Evolutionary conservation across 2,113 vertebrate species (phyloP), one percentile per base, ranked within the genome.

Genomic region (Triplophysa rosa): DNA sequence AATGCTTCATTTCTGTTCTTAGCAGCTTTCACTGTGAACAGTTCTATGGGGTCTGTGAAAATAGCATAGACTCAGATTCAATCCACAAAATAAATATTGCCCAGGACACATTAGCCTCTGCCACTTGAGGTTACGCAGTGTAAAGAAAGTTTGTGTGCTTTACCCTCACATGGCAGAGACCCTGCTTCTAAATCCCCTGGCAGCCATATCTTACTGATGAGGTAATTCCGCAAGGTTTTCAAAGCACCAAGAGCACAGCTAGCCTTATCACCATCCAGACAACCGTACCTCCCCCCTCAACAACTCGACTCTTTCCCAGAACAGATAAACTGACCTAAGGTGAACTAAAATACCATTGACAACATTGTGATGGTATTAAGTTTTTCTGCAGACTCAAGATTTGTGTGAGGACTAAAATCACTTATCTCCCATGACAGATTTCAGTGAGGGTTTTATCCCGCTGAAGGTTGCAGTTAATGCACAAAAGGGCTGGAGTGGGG

Each of bases 191-290:
- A 33, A 72, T 66, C 59, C n/a, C 37, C 49, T 61, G 72, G 61
- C 67, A 73, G 59, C 52, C 68, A 78, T 82, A 26, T 73, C 76
- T 67, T 47, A 78, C 75, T 66, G 61, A 73, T 78, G 80, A 81
- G 66, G 67, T 59, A 56, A 82, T 78, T 72, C 47, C 49, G 65
- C 47, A 58, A 58, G 54, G 19, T 56, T 54, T 69, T 79, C 54
- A 68, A 69, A 69, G 65, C 52, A 24, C 24, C 21, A 19, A 45
- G 29, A 24, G 37, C 45, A 77, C 26, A 54, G 73, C 52, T 42
- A 81, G 62, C 29, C 58, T 80, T 80, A 54, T 58, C 61, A 42
- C 37, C n/a, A 58, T 52, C 12, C 52, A 68, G 65, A 58, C 58
- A 65, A 65, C 29, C 59, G 19, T 72, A 19, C 26, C 47, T 70